Base-by-base conservation (phyloP, 2,888 invertebrate genomes). In the Eucera pruinosa region DNA sequence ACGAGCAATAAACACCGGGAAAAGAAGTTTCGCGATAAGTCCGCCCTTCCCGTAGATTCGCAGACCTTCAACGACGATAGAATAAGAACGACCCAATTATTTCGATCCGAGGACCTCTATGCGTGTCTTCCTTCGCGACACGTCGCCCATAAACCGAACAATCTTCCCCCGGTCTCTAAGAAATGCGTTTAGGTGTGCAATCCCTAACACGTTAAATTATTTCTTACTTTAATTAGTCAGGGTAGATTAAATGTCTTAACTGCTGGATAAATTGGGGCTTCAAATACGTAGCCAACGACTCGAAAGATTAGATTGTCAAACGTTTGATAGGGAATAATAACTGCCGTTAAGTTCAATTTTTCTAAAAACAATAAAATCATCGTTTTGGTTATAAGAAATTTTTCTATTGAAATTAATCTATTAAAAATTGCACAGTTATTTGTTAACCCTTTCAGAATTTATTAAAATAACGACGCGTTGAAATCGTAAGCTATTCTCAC, bases 11-110 rank as follows among this genome's bases (percentile, higher is more conserved):
- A 78, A 78, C 65, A 61, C 48, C 43, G 13, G 48, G 47, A 57
- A 65, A 65, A 75, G 60, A 65, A 69, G 61, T 50, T 61, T 30
- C 45, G 33, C 61, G 75, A 78, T 78, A 78, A 78, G 43, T 61
- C 65, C 18, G 30, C 41, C 18, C 60, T 58, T 57, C 11, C 11
- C 57, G 58, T 76, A 62, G 66, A 70, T 70, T 67, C 72, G 72
- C 60, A 54, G 52, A 25, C 54, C 64, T 47, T 68, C 67, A 72
- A 77, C 74, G 61, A 25, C 71, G 65, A 54, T 79, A 64, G 72
- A 80, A 76, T 68, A 80, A 73, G 71, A 71, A 65, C 74, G 68
- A 62, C 50, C 74, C 69, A 78, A 81, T 82, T 81, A 81, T 74
- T 74, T 54, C 61, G 36, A 64, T 39, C 15, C 13, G 30, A 57